Conservation (phyloP, 1,140 invertebrate genomes). For the Aethina tumida region DNA sequence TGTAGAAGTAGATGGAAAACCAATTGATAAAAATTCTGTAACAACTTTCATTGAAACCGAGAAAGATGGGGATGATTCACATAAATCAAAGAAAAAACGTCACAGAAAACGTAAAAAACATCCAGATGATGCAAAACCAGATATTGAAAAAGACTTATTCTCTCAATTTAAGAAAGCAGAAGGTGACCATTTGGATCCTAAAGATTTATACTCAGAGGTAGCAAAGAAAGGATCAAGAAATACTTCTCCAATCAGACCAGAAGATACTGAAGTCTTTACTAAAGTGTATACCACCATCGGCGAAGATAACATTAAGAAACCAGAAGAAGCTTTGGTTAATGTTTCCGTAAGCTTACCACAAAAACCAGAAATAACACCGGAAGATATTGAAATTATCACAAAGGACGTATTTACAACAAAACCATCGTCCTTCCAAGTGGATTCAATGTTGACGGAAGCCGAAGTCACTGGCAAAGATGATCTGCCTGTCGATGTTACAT, state of each 20-base stretch:
- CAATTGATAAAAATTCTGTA: conserved; percentile 16
- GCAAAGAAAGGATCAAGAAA: conserved; percentile 26
- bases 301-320: conserved; percentile 22
- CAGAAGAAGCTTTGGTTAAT: conserved; percentile 8
- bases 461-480: conserved; percentile 13
- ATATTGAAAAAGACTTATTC: conserved; percentile 22
- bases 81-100: conserved; percentile 11
- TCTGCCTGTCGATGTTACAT: no score
- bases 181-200: conserved; percentile 17
- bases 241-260: conserved; percentile 16
- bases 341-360: conserved; percentile 5
- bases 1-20: conserved; percentile 23
- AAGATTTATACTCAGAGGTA: conserved; percentile 26
- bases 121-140: conserved; percentile 6
- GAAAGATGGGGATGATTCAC: conserved; percentile 9
- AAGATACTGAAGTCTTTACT: conserved; percentile 16
- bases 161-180: conserved; percentile 20
- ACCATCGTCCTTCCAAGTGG: conserved; percentile 17
- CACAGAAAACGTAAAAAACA: conserved; percentile 21
- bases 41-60: conserved; percentile 19
- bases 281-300: conserved; percentile 29
- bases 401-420: conserved; percentile 13
- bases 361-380: conserved; percentile 4
- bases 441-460: conserved; percentile 23
- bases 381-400: conserved; percentile 13